Base-by-base conservation (phyloP, 1,140 invertebrate species). In the Saxidomus purpurata region DNA sequence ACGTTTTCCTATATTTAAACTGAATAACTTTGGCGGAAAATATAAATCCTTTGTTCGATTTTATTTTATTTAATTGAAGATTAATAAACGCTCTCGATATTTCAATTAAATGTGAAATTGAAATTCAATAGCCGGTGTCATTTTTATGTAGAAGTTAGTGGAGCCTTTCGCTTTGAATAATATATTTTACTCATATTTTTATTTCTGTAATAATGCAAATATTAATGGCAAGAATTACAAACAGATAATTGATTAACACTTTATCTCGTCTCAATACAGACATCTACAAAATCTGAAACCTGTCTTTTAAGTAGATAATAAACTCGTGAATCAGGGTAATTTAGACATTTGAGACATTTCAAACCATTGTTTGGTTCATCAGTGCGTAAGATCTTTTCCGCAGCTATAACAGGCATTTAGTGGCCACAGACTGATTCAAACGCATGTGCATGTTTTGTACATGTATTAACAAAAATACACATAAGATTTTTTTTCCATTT, bases 81-180 rank as follows among this genome's bases (percentile, higher is more conserved):
- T 71, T 71, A 71, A 71, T 71, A 71, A 71, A 38, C 4, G 34
- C 67, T 4, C 25, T 71, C 34, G n/a, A 36, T 19, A 71, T 71
- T 71, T 71, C 67, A 71, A 71, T 71, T 71, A 71, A 71, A 40
- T 40, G 34, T 38, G 17, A 71, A 71, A 71, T 71, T 71, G 67
- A 71, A 71, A 40, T 71, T 71, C 67, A 38, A 71, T 71, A 38
- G 67, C 11, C 4, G 34, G 67, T 38, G 67, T 38, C 67, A 71
- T 17, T 38, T 71, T 71, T 71, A 19, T 11, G 9, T 38, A 1
- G 34, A n/a, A 38, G 36, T 71, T 22, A 71, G 17, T 31, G 15
- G 17, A 15, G 31, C 19, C 22, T 63, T 63, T 63, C 59, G 8
- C 28, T 63, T 63, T 63, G 15, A 55, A 55, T 19, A 55, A 55